Conservation (phyloP, 2,888 invertebrate species). For the Stegana nigrithorax region DNA sequence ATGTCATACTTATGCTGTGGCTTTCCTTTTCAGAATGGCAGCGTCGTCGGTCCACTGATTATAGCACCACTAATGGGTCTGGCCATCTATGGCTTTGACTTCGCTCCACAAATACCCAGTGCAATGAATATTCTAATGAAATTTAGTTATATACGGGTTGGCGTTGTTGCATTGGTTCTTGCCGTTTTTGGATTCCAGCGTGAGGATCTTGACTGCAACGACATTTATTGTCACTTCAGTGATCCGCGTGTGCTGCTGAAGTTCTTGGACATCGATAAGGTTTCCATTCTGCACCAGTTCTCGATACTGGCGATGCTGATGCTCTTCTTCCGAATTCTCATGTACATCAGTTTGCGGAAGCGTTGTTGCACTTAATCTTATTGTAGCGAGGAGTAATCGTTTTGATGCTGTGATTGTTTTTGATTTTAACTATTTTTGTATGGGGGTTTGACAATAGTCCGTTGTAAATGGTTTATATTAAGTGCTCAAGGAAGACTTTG, state of each 20-base stretch:
- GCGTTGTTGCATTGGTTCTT: conserved; percentile 74
- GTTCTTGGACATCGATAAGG: conserved; percentile 73
- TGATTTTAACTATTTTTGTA: conserved; percentile 26
- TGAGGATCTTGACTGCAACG: conserved; percentile 71
- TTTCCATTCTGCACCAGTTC: conserved; percentile 73
- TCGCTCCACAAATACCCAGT: conserved; percentile 74
- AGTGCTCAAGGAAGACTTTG: no score
- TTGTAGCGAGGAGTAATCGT: conserved; percentile 3
- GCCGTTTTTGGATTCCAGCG: conserved; percentile 76
- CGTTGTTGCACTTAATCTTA: conserved; percentile 65
- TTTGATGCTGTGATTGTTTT: conserved; percentile 48
- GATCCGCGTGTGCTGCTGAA: conserved; percentile 74
- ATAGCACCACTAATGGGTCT: conserved; percentile 77
- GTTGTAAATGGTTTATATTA: no score
- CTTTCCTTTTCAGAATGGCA: conserved; percentile 76
- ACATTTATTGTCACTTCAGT: conserved; percentile 76
- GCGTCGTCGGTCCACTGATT: conserved; percentile 75
- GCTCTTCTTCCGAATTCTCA: conserved; percentile 72
- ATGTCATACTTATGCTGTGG: no score
- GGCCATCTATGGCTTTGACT: conserved; percentile 79
- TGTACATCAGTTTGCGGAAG: conserved; percentile 73
- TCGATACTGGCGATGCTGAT: conserved; percentile 70
- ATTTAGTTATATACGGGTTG: conserved; percentile 76
- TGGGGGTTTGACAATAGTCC: no score
- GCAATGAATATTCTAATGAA: conserved; percentile 75